Conservation (phyloP, 2,797 vertebrate species). For the Pangasius larnaudii region DNA sequence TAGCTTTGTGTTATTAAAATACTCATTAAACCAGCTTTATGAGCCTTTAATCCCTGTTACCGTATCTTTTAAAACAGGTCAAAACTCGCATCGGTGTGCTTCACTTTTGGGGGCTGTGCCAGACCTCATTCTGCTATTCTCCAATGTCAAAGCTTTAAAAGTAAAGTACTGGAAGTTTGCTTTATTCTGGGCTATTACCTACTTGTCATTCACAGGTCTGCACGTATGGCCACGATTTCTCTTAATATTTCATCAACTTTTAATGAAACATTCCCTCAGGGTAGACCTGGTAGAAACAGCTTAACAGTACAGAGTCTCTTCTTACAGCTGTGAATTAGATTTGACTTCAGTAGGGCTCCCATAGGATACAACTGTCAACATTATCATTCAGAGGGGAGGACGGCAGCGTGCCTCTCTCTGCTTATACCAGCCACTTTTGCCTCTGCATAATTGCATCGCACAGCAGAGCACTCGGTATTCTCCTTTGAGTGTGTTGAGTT, state of each 20-base stretch:
- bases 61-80: neutral
- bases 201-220: slow-evolving; percentile 37
- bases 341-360: slow-evolving; percentile 25
- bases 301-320: slow-evolving; percentile 25
- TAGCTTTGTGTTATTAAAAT: neutral
- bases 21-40: neutral
- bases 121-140: slow-evolving; percentile 4
- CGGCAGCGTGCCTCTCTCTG: slow-evolving; percentile 13
- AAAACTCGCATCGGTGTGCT: neutral
- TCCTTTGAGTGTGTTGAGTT: slow-evolving; percentile 29
- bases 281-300: slow-evolving; percentile 33
- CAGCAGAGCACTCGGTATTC: slow-evolving; percentile 31
- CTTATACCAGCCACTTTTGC: slow-evolving; percentile 39
- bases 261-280: slow-evolving; percentile 40
- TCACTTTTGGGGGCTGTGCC: neutral
- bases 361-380: slow-evolving; percentile 36
- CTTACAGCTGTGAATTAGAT: slow-evolving; percentile 45
- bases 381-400: slow-evolving; percentile 32
- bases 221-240: slow-evolving; percentile 38
- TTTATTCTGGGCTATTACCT: slow-evolving; percentile 23
- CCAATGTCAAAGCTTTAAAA: slow-evolving; percentile 17
- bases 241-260: slow-evolving; percentile 51
- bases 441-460: slow-evolving; percentile 28
- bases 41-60: neutral
- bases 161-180: slow-evolving; percentile 12